phyloP scores from a whole-genome alignment of 2,888 invertebrate genomes.

The Arrhopalites spinosus region DNA sequence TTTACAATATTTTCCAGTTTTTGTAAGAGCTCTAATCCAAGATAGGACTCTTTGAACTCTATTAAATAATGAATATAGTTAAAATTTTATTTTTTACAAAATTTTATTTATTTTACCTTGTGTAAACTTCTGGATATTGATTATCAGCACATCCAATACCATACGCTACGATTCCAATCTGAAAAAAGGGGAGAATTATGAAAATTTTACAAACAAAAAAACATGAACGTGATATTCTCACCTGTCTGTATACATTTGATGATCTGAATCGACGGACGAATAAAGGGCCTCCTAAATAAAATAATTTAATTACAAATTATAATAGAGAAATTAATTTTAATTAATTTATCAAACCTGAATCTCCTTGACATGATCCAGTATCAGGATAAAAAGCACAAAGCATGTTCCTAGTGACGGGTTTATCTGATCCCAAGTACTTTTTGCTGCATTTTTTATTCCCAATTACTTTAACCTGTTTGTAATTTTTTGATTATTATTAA shows the following conservation, averaged over 20 bases:
- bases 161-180: constrained; percentile 6
- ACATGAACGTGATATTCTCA: neutral
- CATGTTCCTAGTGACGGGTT: too few species aligned
- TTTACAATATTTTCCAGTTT: neutral
- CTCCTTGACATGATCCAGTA: too few species aligned
- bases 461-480: too few species aligned
- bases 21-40: constrained; percentile 4
- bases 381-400: too few species aligned
- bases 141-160: neutral
- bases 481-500: too few species aligned
- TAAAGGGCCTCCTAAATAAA: neutral
- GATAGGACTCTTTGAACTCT: constrained; percentile 6
- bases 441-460: too few species aligned
- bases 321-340: too few species aligned
- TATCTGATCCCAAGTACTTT: too few species aligned
- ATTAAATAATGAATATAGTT: too few species aligned
- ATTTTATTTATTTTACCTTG: neutral
- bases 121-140: neutral
- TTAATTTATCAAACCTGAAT: too few species aligned
- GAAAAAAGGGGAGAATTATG: neutral
- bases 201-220: too few species aligned
- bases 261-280: neutral
- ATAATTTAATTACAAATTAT: neutral
- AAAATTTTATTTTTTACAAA: too few species aligned
- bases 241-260: constrained; percentile 8